Evolutionary conservation across 2,113 vertebrate genomes (phyloP).

Genomic region (Seriola dumerili): DNA sequence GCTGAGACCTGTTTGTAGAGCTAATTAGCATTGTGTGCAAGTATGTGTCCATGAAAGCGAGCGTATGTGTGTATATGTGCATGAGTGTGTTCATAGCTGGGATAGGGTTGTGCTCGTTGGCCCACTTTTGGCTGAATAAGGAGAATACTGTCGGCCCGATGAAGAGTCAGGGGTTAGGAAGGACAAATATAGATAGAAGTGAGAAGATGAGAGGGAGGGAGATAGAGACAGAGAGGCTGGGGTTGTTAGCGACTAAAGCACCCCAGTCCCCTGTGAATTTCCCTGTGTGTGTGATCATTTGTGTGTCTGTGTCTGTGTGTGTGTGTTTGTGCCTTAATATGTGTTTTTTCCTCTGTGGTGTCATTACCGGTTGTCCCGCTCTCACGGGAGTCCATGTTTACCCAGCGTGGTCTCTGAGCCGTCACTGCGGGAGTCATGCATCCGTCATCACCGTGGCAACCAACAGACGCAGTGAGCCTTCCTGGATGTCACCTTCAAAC

Average conservation of each 20-base stretch:
- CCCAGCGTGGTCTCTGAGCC: constrained; percentile 73
- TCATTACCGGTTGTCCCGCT: constrained; percentile 80
- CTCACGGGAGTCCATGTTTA: constrained; percentile 81
- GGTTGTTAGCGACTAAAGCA: constrained; percentile 58
- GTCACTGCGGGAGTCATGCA: constrained; percentile 63
- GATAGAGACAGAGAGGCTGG: constrained; percentile 6
- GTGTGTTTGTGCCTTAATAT: constrained; percentile 17
- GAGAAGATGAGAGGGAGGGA: constrained; percentile 41
- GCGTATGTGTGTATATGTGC: constrained; percentile 29
- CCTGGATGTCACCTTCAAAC: constrained; percentile 57
- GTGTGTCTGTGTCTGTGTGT: constrained; percentile 23
- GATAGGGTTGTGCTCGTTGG: constrained; percentile 71
- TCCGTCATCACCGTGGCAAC: constrained; percentile 59
- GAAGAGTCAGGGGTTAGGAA: constrained; percentile 53
- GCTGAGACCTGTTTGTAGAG: constrained; percentile 70
- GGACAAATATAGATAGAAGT: constrained; percentile 69
- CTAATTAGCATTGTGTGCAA: constrained; percentile 78
- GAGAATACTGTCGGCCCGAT: constrained; percentile 49
- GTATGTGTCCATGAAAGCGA: constrained; percentile 29
- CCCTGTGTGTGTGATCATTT: background rate
- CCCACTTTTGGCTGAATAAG: constrained; percentile 78
- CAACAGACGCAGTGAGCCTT: constrained; percentile 32
- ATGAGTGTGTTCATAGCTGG: constrained; percentile 26
- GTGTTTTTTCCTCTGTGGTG: constrained; percentile 71
- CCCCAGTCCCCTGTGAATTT: constrained; percentile 30